A percentile compares a stretch with the other conserved stretches of the same genome.
phyloP scores from a whole-genome alignment of 2,113 vertebrate species.

The Bufo gargarizans region DNA sequence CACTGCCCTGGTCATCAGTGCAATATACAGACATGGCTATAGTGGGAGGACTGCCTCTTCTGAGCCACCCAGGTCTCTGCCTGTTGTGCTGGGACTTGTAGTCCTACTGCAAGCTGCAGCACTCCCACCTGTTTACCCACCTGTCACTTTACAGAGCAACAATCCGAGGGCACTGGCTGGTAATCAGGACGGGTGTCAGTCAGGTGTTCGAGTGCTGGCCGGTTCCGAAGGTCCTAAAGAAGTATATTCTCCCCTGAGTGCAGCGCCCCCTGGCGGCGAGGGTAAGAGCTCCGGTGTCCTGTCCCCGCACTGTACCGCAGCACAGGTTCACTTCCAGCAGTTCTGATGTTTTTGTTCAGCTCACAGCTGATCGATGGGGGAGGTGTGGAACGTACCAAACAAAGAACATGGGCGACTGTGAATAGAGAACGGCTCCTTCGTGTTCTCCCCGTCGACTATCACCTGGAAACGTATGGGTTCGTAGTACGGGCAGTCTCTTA shows the following conservation, averaged over 20 bases:
- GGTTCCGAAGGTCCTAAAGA: no score
- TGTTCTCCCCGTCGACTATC: neutral
- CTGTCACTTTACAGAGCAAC: neutral
- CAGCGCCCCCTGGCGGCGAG: no score
- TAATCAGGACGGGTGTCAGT: no score
- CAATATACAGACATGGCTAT: no score
- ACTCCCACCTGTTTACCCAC: neutral
- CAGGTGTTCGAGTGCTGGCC: no score
- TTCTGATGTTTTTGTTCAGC: constrained; percentile 48
- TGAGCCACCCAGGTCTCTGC: no score
- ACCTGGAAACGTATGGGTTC: neutral
- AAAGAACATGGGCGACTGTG: neutral
- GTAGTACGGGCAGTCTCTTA: neutral
- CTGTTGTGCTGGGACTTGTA: constrained; percentile 8
- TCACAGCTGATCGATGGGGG: constrained; percentile 47
- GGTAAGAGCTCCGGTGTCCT: no score
- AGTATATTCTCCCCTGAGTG: no score
- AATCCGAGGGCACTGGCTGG: no score
- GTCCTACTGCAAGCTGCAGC: neutral
- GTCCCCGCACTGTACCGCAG: neutral
- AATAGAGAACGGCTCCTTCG: neutral
- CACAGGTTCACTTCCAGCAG: neutral
- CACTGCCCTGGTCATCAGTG: no score
- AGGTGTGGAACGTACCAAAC: constrained; percentile 32
- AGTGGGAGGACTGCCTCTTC: no score